Evolutionary conservation across 2,888 invertebrate genomes (phyloP).

Genomic region (Deilephila porcellus): DNA sequence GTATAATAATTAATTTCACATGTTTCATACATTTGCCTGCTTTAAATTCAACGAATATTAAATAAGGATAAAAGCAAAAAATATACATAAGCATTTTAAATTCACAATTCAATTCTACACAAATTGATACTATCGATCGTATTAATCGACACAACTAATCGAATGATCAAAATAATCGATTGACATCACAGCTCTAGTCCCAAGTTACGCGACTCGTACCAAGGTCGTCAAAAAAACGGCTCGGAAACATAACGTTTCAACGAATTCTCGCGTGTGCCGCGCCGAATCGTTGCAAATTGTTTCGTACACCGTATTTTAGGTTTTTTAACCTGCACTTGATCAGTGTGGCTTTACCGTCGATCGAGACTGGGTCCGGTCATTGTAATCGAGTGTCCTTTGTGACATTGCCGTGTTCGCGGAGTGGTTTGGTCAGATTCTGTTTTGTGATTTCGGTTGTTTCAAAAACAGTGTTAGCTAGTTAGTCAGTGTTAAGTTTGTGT

Average conservation of each 20-base stretch:
- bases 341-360: neutral
- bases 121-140: too few species aligned
- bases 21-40: too few species aligned
- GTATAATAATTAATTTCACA: too few species aligned
- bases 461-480: neutral
- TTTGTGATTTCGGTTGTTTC: constrained; percentile 4
- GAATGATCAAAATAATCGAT: constrained; percentile 54
- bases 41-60: too few species aligned
- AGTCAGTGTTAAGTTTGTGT: neutral
- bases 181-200: constrained; percentile 58
- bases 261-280: constrained; percentile 20
- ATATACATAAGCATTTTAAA: too few species aligned
- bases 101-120: too few species aligned
- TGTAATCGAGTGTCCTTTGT: constrained; percentile 11
- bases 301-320: neutral
- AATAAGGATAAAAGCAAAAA: too few species aligned
- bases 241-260: constrained; percentile 18
- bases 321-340: constrained; percentile 8
- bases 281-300: constrained; percentile 15
- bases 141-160: constrained; percentile 4
- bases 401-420: constrained; percentile 8
- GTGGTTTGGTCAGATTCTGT: neutral
- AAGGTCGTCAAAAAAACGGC: constrained; percentile 43
- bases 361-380: neutral
- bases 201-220: constrained; percentile 38